These are phyloP conservation scores for Danionella dracula DNA, from an alignment of 2,797 vertebrate genomes.

Conservation along the genomic window DNA sequence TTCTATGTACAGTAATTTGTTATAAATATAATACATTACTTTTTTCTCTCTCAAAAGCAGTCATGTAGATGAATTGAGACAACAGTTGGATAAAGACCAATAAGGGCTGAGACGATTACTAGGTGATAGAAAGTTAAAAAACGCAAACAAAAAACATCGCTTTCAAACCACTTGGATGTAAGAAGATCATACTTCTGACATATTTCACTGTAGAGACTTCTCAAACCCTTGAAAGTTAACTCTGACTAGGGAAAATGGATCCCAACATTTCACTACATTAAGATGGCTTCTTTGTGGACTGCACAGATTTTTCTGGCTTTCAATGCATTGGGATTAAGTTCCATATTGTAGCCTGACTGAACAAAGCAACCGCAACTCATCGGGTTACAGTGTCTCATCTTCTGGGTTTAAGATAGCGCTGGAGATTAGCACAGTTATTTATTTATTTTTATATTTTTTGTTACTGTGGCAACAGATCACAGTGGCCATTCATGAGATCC, in stretches of 20 bases:
- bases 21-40: slow-evolving; percentile 98
- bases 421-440: not conserved
- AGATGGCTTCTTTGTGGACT: not conserved
- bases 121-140: slow-evolving; percentile 60
- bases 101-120: slow-evolving; percentile 65
- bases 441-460: not conserved
- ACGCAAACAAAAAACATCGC: slow-evolving; percentile 58
- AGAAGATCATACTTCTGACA: slow-evolving; percentile 9
- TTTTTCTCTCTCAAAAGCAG: slow-evolving; percentile 77
- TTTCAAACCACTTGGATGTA: not conserved
- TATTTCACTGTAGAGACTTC: not conserved
- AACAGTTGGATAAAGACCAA: slow-evolving; percentile 72
- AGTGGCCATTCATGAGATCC: not conserved
- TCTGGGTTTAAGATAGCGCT: slow-evolving; percentile 23
- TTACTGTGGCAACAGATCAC: slow-evolving; percentile 25
- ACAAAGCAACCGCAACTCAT: not conserved
- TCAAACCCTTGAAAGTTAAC: not conserved
- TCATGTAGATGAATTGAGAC: slow-evolving; percentile 78
- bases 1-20: slow-evolving; percentile 97
- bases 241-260: no score
- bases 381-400: slow-evolving; percentile 7
- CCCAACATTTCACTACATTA: no score
- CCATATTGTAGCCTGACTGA: not conserved
- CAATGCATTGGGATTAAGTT: not conserved
- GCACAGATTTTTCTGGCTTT: not conserved